Base-by-base conservation (phyloP, 2,113 vertebrate genomes). In the Podarcis cretensis region DNA sequence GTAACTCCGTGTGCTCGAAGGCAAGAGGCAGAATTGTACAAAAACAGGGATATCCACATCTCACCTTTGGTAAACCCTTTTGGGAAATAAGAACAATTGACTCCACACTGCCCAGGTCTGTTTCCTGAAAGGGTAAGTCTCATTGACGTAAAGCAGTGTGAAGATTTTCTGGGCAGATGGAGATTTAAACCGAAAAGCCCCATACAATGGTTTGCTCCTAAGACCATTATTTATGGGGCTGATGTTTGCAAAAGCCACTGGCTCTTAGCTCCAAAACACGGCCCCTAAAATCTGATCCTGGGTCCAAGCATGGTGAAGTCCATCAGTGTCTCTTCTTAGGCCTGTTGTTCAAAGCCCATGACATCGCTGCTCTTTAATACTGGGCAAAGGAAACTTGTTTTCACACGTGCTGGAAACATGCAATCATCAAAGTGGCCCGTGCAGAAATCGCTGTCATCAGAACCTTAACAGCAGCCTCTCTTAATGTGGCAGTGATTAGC, bases 11-110 rank as follows among this genome's bases (percentile, higher is more conserved):
- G 43, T 73, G 12, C 16, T 89, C 30, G 7, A 37, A 0, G 0
- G 0, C 8, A 30, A 3, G 1, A 0, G 32, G 8, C 57, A 2
- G 30, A 3, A 65, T 25, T 21, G 30, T 5, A 59, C 5, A 66
- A 20, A n/a, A 84, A 57, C 9, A 87, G 68, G 30, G 2, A 40
- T 12, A 88, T 85, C n/a, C 57, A 87, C 0, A 32, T 89, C 43
- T 83, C 40, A 25, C 30, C 73, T 90, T 89, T 37, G 40, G 54
- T 74, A 71, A 84, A 78, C 21, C 14, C 40, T 48, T 63, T 30
- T 81, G n/a, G 75, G 27, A 10, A 83, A 74, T 37, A 85, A 75
- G n/a, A 12, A 76, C 35, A 6, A 16, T 83, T 83, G 4, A 10
- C 13, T 48, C 87, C 23, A 23, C 25, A 13, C 1, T 65, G 4